Percentiles rank a stretch among this genome's conserved stretches.
Evolutionary conservation across 2,113 vertebrate genomes (phyloP).

Genomic region (Xiphias gladius): DNA sequence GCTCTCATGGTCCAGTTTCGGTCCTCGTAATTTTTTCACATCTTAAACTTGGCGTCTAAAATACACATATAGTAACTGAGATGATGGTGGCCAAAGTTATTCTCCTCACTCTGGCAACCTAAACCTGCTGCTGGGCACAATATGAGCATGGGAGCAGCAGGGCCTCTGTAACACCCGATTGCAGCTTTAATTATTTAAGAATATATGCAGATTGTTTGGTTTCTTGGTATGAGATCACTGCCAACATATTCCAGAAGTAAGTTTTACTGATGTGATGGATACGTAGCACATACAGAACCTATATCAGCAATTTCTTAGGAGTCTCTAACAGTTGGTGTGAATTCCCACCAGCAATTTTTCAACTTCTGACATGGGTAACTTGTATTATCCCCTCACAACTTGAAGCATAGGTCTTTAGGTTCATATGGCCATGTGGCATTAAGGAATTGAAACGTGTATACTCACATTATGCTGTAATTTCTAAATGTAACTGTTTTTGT

Average conservation of each 20-base stretch:
- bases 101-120: background rate
- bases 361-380: constrained; percentile 13
- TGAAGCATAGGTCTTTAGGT: constrained; percentile 26
- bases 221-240: constrained; percentile 77
- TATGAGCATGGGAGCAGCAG: constrained; percentile 18
- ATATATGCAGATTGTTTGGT: constrained; percentile 23
- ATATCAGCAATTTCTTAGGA: constrained; percentile 34
- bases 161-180: constrained; percentile 20
- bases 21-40: constrained; percentile 15
- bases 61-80: constrained; percentile 1
- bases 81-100: background rate
- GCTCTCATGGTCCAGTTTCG: constrained; percentile 28
- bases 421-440: constrained; percentile 10
- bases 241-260: constrained; percentile 64
- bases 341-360: constrained; percentile 54
- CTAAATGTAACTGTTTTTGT: constrained; percentile 31
- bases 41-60: constrained; percentile 23
- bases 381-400: constrained; percentile 21
- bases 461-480: constrained; percentile 49
- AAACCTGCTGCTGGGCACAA: constrained; percentile 43
- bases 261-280: constrained; percentile 20
- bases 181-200: constrained; percentile 47
- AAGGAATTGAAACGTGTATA: constrained; percentile 37
- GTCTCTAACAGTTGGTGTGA: constrained; percentile 54
- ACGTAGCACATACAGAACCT: constrained; percentile 15